Evolutionary conservation across 1,140 invertebrate genomes (phyloP), one percentile per base, ranked within the genome.

Genomic region (Globodera rostochiensis): DNA sequence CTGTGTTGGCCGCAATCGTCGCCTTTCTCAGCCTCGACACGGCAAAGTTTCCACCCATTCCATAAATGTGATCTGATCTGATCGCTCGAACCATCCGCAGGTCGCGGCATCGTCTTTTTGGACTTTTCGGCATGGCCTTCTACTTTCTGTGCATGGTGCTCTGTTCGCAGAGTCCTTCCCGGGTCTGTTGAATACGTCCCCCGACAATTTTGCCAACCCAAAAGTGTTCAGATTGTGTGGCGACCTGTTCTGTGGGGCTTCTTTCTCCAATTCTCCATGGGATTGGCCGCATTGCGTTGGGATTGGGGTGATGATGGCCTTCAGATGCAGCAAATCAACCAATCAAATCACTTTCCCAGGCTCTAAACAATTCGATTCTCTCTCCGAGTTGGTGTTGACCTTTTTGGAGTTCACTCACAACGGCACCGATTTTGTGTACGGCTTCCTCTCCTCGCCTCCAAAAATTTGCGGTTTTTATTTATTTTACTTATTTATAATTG

Each of bases 381-480:
- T 84, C n/a, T 85, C 87, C 49, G 21, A 87, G n/a, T 76, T 88
- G 11, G 90, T 93, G 3, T 92, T 93, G 15, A 93, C 92, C 0
- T 98, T 98, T 88, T 90, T 98, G 25, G 91, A 92, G 4, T 96
- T 94, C 88, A 93, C 94, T 0, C 92, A 94, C 79, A 91, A 92
- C 1, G 96, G 96, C 0, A 93, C 95, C 0, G 91, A 88, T 3
- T 97, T 98, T 88, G 94, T 97, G 0, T 98, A 95, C 89, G 95
- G 95, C 0, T 92, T 94, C 67, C 73, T 79, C n/a, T 84, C 85
- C 6, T 77, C 69, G 67, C 86, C 88, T 9, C 84, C 84, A n/a
- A 87, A 87, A 94, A 9, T 96, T 95, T 89, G 94, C 94, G 8
- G 57, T 64, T 64, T 19, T 64, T 19, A 64, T 13, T 19, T 19